Percentiles rank a stretch among this genome's conserved stretches.
Evolutionary conservation across 2,797 vertebrate species (phyloP).

Genomic region (Hephaestus fuliginosus): DNA sequence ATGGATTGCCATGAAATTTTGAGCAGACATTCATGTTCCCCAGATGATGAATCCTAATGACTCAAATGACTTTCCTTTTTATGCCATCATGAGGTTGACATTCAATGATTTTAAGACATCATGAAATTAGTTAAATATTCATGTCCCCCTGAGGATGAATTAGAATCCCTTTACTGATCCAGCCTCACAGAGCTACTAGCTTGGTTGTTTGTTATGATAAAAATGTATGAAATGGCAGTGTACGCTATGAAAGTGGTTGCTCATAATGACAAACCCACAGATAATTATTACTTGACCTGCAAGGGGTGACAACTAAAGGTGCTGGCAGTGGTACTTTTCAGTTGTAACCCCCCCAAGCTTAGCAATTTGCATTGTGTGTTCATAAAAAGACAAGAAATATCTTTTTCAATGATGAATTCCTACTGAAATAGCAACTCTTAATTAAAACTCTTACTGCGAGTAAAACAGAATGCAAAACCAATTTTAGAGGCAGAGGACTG

Average conservation of each 20-base stretch:
- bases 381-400: not conserved
- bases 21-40: not conserved
- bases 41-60: not conserved
- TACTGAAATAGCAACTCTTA: too few relatives aligned
- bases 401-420: too few relatives aligned
- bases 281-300: not conserved
- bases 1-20: not conserved
- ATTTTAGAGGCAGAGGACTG: not conserved
- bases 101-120: not conserved
- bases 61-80: not conserved
- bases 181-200: not conserved
- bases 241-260: not conserved
- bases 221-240: not conserved
- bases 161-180: not conserved
- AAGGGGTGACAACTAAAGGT: not conserved
- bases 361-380: not conserved
- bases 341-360: not conserved
- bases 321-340: not conserved
- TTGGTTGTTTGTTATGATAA: not conserved
- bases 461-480: too few relatives aligned
- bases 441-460: too few relatives aligned
- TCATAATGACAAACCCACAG: not conserved
- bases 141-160: not conserved
- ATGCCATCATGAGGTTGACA: not conserved
- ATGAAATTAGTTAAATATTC: slow-evolving; percentile 10